A percentile compares a stretch with the other conserved stretches of the same genome.
Conservation (phyloP, 2,888 invertebrate species). For the Exocentrus adspersus region DNA sequence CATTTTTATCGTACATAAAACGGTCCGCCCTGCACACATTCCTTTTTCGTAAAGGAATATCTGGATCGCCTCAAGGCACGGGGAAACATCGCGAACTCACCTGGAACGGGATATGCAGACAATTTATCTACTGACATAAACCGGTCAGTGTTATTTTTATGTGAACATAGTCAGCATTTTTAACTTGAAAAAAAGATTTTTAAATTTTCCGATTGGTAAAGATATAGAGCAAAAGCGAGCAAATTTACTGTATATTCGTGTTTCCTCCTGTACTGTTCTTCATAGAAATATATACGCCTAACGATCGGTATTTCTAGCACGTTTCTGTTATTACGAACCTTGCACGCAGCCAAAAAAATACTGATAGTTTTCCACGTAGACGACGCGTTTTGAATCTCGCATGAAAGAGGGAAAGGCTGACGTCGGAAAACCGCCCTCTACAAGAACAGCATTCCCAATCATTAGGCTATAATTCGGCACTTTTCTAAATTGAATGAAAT, state of each 20-base stretch:
- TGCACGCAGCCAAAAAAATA: conserved; percentile 43
- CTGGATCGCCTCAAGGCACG: conserved; percentile 30
- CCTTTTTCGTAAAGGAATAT: conserved; percentile 20
- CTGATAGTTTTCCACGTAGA: conserved; percentile 47
- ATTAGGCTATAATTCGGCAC: conserved; percentile 14
- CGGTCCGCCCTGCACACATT: conserved; percentile 15
- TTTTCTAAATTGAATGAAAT: conserved; percentile 15
- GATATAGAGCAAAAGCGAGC: too few relatives aligned
- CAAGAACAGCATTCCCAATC: conserved; percentile 15
- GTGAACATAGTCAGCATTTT: too few relatives aligned
- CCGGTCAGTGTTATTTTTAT: too few relatives aligned
- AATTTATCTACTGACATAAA: too few relatives aligned
- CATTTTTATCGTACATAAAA: conserved; percentile 18
- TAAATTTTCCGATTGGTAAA: too few relatives aligned
- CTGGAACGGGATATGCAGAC: conserved; percentile 40
- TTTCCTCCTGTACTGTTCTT: conserved; percentile 42
- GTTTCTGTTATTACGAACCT: conserved; percentile 49
- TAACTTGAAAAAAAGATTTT: too few relatives aligned
- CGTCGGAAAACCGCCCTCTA: conserved; percentile 6
- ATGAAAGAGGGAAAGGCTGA: conserved; percentile 29
- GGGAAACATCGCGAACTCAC: conserved; percentile 36
- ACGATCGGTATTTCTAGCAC: conserved; percentile 46
- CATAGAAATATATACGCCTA: conserved; percentile 42
- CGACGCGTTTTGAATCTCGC: conserved; percentile 44
- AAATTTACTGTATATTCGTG: too few relatives aligned